Evolutionary conservation across 2,797 vertebrate species (phyloP), one percentile per base, ranked within the genome.

Genomic region (Phrynocephalus guinanensis): DNA sequence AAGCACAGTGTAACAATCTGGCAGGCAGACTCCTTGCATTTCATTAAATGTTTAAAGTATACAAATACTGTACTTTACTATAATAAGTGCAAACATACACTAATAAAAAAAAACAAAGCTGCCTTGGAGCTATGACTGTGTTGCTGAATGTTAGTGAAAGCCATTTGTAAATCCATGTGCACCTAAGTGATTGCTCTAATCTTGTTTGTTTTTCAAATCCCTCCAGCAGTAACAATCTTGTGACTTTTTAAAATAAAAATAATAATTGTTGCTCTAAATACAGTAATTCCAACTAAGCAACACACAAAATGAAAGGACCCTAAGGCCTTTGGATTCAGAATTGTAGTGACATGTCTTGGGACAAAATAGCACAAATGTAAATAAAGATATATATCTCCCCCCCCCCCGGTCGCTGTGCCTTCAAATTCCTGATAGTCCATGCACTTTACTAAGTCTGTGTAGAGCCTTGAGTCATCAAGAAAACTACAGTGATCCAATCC

Each of bases 261-360:
- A 38, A 79, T 77, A 84, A 50, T 33, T 3, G 50, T 33, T 88
- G n/a, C 0, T 60, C 22, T 86, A 82, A 88, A 84, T 22, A 48
- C 33, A 33, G 33, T 33, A 33, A 71, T 86, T 84, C 79, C 66
- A 87, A 73, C 85, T 85, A 78, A 90, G 85, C 48, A 0, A 26
- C 70, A 20, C 22, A 0, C 86, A 79, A 52, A 1, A 0, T 50
- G 66, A 0, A 85, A 89, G 52, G 44, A 20, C 82, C 2, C 2
- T 38, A 18, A 5, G 38, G 0, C 18, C 56, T 85, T 56, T 15
- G 7, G 1, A 8, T 70, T 2, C 9, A 3, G 89, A 63, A 85
- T 28, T 80, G 88, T 88, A 88, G 10, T 38, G 87, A 71, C 2
- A 80, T 76, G n/a, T 16, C 92, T 89, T 88, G 66, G 87, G 71